Base-by-base conservation (phyloP, 2,888 invertebrate species). In the Ryuthela nishihirai region DNA sequence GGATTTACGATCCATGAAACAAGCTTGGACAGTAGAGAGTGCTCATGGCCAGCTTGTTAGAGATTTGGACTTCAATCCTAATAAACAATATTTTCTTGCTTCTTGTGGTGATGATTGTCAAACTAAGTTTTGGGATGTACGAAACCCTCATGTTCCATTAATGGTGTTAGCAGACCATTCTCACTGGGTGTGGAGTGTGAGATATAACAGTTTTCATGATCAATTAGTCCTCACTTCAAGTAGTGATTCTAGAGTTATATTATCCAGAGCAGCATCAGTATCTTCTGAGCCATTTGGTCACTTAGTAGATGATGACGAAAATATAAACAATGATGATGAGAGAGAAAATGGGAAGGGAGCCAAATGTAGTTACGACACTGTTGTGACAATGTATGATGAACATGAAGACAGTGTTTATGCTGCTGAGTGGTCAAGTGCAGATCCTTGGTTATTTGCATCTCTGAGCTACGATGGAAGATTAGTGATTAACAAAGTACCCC, bases 381-480 rank as follows among this genome's bases (percentile, higher is more conserved):
- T 95, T 0, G 79, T 98, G 4, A 87, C 88, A 48, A 88, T 86
- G 56, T 95, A 93, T 72, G 95, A 98, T 72, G 92, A 94, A 69
- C 97, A 99, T 72, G 98, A 98, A 73, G 98, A 99, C 75, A 92
- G 93, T 5, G 97, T 99, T 15, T 99, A 97, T 77, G 88, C 89
- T 70, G 91, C 88, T 0, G 95, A 95, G 75, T 99, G 98, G 98
- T 94, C 94, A 62, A 84, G 88, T 20, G 90, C 91, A 21, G 98
- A 99, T 78, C 95, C 98, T 12, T 99, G 98, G 98, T 86, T 93
- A 54, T 98, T 97, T 79, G 98, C 98, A n/a, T 97, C 97, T 0
- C 80, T 97, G 1, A 95, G 95, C 73, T 97, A 95, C 74, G 99
- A 99, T 76, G 99, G 98, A 0, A 78, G 98, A 43, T 81, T 99